Evolutionary conservation across 2,113 vertebrate genomes (phyloP), one percentile per base, ranked within the genome.

Genomic region (Actinemys pallida): DNA sequence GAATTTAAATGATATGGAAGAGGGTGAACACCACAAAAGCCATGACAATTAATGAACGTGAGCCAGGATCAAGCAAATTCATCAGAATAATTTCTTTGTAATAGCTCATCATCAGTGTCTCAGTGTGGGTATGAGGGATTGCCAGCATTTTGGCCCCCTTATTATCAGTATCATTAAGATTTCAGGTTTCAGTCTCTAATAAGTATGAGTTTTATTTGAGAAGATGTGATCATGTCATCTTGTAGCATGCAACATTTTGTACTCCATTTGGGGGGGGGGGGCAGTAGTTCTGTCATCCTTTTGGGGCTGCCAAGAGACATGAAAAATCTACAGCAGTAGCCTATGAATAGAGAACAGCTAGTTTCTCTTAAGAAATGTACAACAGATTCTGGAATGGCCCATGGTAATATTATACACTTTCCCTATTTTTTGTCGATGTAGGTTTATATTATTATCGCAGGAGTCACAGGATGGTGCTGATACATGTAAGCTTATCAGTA

Each of bases 241-340:
- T 35, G 14, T 13, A 85, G 39, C 2, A 75, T 0, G 0, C 5
- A 81, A 92, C 27, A 59, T 91, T 1, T 79, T 93, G 83, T 16
- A 50, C 75, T 81, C n/a, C 1, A 17, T 2, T 27, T 52, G n/a
- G 39, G 45, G 45, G 57, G 65, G 72, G 16, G 53, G 27, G 81
- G 22, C 90, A 78, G 72, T 53, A 90, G 82, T 84, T 84, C 39
- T 52, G 81, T 82, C 17, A 27, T 95, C 42, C 4, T 3, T 81
- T 92, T 83, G 84, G 80, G 39, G 59, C 57, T 81, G 11, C 1
- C 29, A 8, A 8, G 2, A 87, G 80, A 89, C 1, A 57, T 50
- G 39, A 94, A 95, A 94, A 92, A 50, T 19, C 45, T 57, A 4
- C 52, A 35, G 20, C 69, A 87, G 85, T 4, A 85, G 31, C 62